These are phyloP conservation scores for Drosophila varians DNA, from an alignment of 1,140 invertebrate species.

Conservation along the genomic window DNA sequence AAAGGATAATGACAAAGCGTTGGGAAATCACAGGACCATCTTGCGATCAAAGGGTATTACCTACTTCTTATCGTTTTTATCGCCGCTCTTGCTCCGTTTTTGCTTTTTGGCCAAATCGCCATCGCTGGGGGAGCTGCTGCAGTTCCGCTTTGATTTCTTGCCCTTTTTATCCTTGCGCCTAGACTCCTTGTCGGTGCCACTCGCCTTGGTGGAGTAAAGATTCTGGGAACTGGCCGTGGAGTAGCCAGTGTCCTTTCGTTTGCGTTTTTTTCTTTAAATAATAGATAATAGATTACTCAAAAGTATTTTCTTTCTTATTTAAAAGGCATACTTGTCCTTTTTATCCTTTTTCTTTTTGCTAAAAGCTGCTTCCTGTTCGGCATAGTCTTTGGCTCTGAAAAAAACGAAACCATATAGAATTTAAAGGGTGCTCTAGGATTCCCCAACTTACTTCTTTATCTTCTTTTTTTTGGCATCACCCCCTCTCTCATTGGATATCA, in stretches of 20 bases:
- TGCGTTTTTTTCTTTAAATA: slow-evolving; percentile 73
- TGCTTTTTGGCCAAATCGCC: slow-evolving; percentile 67
- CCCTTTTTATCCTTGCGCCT: slow-evolving; percentile 75
- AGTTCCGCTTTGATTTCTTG: slow-evolving; percentile 74
- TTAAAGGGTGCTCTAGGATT: background rate
- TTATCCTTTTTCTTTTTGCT: slow-evolving; percentile 70
- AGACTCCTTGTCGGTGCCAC: slow-evolving; percentile 58
- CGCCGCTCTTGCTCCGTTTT: slow-evolving; percentile 69
- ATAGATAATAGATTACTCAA: background rate
- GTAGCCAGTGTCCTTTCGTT: slow-evolving; percentile 87
- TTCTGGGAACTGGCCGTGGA: slow-evolving; percentile 87
- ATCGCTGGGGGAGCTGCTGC: slow-evolving; percentile 69
- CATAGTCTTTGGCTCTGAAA: slow-evolving; percentile 62
- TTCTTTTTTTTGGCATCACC: slow-evolving; percentile 76
- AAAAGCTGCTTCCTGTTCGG: slow-evolving; percentile 75
- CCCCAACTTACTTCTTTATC: slow-evolving; percentile 71
- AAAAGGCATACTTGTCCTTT: slow-evolving; percentile 62
- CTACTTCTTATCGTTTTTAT: slow-evolving; percentile 76
- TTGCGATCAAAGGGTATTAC: slow-evolving; percentile 8
- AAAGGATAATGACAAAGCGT: background rate
- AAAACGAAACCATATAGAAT: background rate
- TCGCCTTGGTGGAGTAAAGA: slow-evolving; percentile 76
- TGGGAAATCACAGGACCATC: slow-evolving; percentile 1
- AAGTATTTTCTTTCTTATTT: background rate
- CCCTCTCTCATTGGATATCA: slow-evolving; percentile 85